phyloP scores from a whole-genome alignment of 1,140 invertebrate species.

The Caenorhabditis tropicalis region DNA sequence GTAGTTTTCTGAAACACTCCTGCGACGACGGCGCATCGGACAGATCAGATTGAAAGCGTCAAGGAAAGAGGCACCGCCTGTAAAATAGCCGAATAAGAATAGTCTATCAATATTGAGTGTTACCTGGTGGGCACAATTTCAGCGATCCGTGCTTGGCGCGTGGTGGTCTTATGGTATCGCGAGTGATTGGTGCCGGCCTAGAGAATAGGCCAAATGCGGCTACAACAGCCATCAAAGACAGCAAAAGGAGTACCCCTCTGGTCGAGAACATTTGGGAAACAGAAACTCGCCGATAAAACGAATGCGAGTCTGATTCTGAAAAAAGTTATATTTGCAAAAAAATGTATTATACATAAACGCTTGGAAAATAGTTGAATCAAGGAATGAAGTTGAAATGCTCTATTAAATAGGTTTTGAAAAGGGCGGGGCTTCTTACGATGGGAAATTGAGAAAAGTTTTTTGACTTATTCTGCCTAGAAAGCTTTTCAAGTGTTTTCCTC shows the following conservation, averaged over 20 bases:
- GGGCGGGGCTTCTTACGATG: neutral
- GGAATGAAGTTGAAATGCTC: too few species aligned
- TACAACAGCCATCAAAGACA: conserved; percentile 38
- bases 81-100: neutral
- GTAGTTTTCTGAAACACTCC: conserved; percentile 14
- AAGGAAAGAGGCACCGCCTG: conserved; percentile 38
- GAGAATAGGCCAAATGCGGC: conserved; percentile 33
- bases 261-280: conserved; percentile 16
- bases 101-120: neutral
- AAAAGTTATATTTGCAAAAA: neutral
- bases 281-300: neutral
- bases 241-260: conserved; percentile 29
- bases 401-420: too few species aligned
- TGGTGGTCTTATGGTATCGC: conserved; percentile 22
- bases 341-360: too few species aligned
- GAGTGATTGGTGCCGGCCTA: conserved; percentile 20
- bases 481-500: neutral
- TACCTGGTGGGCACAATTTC: conserved; percentile 42
- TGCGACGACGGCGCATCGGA: conserved; percentile 27
- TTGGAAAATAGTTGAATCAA: too few species aligned
- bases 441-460: conserved; percentile 15
- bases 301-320: conserved; percentile 22
- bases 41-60: conserved; percentile 45
- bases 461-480: neutral
- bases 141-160: conserved; percentile 37